Evolutionary conservation across 2,888 invertebrate species (phyloP).

Genomic region (Steinernema hermaphroditum): DNA sequence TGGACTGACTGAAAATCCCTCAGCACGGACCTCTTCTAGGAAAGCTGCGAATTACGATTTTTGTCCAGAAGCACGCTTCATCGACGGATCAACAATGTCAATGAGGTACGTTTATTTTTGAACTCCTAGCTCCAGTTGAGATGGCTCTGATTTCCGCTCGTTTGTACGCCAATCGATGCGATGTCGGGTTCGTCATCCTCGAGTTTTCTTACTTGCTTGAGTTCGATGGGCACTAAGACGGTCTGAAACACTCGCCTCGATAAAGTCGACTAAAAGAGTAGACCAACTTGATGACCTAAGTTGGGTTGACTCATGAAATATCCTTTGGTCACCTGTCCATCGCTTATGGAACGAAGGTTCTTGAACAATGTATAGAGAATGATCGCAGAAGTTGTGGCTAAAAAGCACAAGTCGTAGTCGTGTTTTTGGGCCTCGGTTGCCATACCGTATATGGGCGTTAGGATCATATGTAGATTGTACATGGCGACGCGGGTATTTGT

Average conservation of each 20-base stretch:
- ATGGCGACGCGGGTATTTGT: conserved; percentile 65
- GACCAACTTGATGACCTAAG: conserved; percentile 61
- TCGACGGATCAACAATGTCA: conserved; percentile 85
- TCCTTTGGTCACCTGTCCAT: conserved; percentile 56
- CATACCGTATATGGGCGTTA: conserved; percentile 62
- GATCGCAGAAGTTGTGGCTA: conserved; percentile 54
- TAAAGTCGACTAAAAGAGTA: not conserved
- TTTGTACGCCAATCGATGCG: conserved; percentile 62
- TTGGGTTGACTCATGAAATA: conserved; percentile 63
- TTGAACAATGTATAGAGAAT: conserved; percentile 54
- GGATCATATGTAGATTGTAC: conserved; percentile 62
- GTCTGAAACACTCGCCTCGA: conserved; percentile 61
- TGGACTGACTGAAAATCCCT: conserved; percentile 79
- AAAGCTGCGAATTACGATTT: conserved; percentile 76
- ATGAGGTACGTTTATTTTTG: conserved; percentile 72
- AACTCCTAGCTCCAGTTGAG: conserved; percentile 12
- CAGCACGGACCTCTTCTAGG: conserved; percentile 67
- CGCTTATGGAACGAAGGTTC: conserved; percentile 49
- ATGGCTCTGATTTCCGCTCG: conserved; percentile 47
- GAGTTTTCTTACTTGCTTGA: conserved; percentile 55
- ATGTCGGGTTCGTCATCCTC: conserved; percentile 56
- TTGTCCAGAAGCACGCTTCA: conserved; percentile 84
- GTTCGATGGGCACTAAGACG: conserved; percentile 64
- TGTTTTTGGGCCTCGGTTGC: too few species aligned
- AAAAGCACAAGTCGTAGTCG: too few species aligned